phyloP scores from a whole-genome alignment of 2,797 vertebrate species.

The Diplodus puntazzo region DNA sequence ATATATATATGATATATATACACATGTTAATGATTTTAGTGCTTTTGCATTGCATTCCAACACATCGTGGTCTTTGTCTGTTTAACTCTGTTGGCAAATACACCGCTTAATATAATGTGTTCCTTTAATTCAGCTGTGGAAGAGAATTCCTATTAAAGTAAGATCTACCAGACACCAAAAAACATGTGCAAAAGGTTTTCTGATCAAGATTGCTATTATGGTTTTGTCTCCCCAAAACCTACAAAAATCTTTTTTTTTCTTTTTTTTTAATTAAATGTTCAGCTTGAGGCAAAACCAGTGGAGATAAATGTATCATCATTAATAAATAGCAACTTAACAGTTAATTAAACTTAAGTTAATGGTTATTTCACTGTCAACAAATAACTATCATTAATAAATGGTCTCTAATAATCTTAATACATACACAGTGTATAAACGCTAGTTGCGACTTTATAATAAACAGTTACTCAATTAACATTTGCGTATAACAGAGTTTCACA shows the following conservation, averaged over 20 bases:
- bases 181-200: background rate
- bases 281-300: background rate
- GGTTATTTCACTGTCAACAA: too few relatives aligned
- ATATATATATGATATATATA: too few relatives aligned
- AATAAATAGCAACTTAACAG: too few relatives aligned
- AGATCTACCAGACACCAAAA: conserved; percentile 1
- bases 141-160: background rate
- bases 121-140: background rate
- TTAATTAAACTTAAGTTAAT: too few relatives aligned
- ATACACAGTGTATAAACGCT: too few relatives aligned
- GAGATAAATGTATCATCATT: background rate
- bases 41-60: background rate
- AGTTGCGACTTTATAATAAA: too few relatives aligned
- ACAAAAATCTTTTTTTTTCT: background rate
- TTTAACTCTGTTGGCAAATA: background rate
- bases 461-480: too few relatives aligned
- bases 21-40: conserved; percentile 39
- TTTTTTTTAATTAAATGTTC: background rate
- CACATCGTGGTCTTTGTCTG: background rate
- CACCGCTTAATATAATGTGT: background rate
- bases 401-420: too few relatives aligned
- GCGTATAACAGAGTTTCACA: too few relatives aligned
- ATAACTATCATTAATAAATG: too few relatives aligned
- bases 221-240: background rate
- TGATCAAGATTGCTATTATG: background rate